Conservation (phyloP, 2,113 vertebrate genomes). For the Catagonus wagneri region DNA sequence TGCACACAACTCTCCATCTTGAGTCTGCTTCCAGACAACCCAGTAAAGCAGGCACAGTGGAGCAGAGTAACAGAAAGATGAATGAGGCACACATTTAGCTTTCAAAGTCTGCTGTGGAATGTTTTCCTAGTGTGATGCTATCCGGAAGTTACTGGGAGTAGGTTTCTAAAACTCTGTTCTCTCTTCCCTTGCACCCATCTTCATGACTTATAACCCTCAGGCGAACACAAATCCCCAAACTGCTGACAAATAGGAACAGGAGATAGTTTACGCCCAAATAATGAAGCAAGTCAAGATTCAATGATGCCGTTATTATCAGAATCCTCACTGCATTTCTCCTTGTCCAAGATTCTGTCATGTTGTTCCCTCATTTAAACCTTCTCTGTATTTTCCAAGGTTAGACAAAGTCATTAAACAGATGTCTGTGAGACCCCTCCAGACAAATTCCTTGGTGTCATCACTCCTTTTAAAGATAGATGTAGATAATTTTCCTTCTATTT, state of each 20-base stretch:
- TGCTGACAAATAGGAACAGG: neutral
- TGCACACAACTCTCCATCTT: neutral
- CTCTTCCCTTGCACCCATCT: neutral
- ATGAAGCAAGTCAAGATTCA: slow-evolving; percentile 23
- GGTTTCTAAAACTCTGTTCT: neutral
- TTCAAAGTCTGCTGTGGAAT: neutral
- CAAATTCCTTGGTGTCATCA: neutral
- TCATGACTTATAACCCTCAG: neutral
- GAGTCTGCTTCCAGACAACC: neutral
- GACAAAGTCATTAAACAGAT: neutral
- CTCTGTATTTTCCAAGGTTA: neutral
- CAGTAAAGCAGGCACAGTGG: neutral
- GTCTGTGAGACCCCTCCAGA: neutral
- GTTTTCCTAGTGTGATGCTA: neutral
- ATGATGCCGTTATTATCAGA: neutral
- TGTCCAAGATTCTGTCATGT: neutral
- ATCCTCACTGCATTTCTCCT: neutral
- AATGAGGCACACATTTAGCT: neutral
- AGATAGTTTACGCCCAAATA: neutral
- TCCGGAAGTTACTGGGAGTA: neutral
- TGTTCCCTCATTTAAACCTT: neutral
- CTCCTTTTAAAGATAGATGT: neutral
- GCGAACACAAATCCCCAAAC: neutral
- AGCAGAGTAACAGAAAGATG: neutral
- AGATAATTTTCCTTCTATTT: neutral